Evolutionary conservation across 2,888 invertebrate species (phyloP).

Genomic region (Lydus trimaculatus): DNA sequence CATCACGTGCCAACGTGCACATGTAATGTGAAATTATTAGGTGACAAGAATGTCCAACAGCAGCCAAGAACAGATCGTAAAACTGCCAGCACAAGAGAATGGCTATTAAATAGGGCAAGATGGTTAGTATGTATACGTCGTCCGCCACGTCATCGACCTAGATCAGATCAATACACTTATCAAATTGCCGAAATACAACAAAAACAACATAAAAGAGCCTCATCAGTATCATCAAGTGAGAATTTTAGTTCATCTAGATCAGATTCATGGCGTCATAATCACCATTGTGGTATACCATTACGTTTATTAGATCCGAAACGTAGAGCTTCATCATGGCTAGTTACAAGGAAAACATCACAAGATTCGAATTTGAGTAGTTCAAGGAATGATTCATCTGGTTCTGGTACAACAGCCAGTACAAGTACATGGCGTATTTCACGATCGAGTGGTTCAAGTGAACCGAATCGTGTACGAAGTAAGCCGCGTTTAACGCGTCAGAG

Average conservation of each 20-base stretch:
- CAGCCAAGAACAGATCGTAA: slow-evolving; percentile 51
- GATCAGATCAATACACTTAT: slow-evolving; percentile 75
- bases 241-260: slow-evolving; percentile 89
- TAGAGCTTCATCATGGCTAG: slow-evolving; percentile 86
- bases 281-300: slow-evolving; percentile 79
- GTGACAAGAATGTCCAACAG: slow-evolving; percentile 51
- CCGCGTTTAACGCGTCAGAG: slow-evolving; percentile 82
- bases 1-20: slow-evolving; percentile 66
- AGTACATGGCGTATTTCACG: slow-evolving; percentile 89
- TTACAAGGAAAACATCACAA: slow-evolving; percentile 90
- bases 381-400: slow-evolving; percentile 89
- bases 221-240: slow-evolving; percentile 86
- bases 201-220: slow-evolving; percentile 78
- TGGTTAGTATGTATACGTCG: slow-evolving; percentile 62
- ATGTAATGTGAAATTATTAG: slow-evolving; percentile 66
- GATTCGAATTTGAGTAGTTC: slow-evolving; percentile 92
- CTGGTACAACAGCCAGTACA: slow-evolving; percentile 87
- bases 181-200: slow-evolving; percentile 79
- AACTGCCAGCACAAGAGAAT: slow-evolving; percentile 54
- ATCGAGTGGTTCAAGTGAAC: slow-evolving; percentile 77
- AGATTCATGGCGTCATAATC: slow-evolving; percentile 83
- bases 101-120: slow-evolving; percentile 60
- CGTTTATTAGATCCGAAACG: slow-evolving; percentile 77
- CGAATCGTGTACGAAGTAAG: slow-evolving; percentile 62
- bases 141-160: slow-evolving; percentile 58